Evolutionary conservation across 2,888 invertebrate species (phyloP), one percentile per base, ranked within the genome.

Genomic region (Asteroscopus sphinx): DNA sequence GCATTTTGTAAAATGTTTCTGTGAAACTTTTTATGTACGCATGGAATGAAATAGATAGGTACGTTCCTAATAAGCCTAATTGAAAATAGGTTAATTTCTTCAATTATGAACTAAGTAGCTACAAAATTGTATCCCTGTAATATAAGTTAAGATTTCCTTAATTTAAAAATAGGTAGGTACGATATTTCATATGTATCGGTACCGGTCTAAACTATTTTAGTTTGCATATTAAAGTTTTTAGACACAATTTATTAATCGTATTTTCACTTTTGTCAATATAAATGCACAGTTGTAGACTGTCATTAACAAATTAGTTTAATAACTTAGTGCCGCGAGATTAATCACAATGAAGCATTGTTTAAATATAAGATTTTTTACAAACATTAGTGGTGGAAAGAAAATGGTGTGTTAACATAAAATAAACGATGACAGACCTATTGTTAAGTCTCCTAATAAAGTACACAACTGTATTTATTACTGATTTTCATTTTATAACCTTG

Each of bases 391-490:
- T 81, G 86, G 82, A 80, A 85, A 85, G 79, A 83, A 80, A 83
- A 81, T 79, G 85, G 86, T 89, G 87, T 91, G 89, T 92, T 91
- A 88, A 88, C 87, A 85, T 80, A 79, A 70, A 82, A 77, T 79
- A 82, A 85, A 81, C 67, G 86, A 86, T 89, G 86, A 85, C 86
- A 89, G 86, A 87, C 86, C 85, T 90, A 90, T 82, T 87, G 85
- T 84, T 93, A 92, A 92, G 90, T 87, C 87, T 91, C 86, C 82
- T 92, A 92, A 93, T 92, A 92, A 93, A 93, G 89, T 92, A 92
- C 92, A 92, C 87, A 86, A 91, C 82, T 88, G 87, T 89, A 91
- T 90, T 86, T 83, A 75, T 60, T 52, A 48, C 17, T 39, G 55
- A 67, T 71, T 86, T 86, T 79, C 64, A 70, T 72, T 77, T 64